Conservation (phyloP, 1,140 invertebrate species). For the Homarus americanus region DNA sequence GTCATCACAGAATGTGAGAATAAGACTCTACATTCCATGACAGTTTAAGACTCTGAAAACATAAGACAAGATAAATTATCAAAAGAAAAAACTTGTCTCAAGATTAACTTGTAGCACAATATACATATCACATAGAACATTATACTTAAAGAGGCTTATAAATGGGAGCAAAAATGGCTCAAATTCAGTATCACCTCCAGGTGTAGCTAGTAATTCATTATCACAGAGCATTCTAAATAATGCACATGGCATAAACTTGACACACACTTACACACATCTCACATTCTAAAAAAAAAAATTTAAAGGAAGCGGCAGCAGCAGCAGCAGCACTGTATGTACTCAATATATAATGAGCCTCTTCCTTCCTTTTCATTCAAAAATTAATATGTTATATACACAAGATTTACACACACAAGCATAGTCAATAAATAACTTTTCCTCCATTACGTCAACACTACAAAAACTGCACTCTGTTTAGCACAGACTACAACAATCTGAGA, state of each 20-base stretch:
- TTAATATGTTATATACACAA: neutral
- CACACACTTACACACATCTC: neutral
- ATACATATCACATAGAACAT: conserved; percentile 3
- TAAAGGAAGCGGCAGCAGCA: too few relatives aligned
- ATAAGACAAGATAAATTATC: neutral
- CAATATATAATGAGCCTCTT: neutral
- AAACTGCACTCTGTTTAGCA: too few relatives aligned
- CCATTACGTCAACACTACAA: neutral
- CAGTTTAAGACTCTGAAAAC: neutral
- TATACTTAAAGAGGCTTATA: neutral
- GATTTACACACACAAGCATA: neutral
- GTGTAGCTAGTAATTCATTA: neutral
- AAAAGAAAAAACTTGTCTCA: neutral
- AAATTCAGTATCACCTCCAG: neutral
- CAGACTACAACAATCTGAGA: neutral
- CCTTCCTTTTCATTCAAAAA: neutral
- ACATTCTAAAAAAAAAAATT: neutral
- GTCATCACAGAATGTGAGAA: neutral
- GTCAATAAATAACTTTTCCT: neutral
- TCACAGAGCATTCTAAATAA: conserved; percentile 6
- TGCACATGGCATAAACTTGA: neutral
- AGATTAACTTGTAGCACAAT: neutral
- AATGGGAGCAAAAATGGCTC: neutral
- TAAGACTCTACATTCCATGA: too few relatives aligned
- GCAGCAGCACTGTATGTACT: too few relatives aligned